These are phyloP conservation scores for Momotus momota DNA, from an alignment of 2,797 vertebrate genomes.

Conservation along the genomic window DNA sequence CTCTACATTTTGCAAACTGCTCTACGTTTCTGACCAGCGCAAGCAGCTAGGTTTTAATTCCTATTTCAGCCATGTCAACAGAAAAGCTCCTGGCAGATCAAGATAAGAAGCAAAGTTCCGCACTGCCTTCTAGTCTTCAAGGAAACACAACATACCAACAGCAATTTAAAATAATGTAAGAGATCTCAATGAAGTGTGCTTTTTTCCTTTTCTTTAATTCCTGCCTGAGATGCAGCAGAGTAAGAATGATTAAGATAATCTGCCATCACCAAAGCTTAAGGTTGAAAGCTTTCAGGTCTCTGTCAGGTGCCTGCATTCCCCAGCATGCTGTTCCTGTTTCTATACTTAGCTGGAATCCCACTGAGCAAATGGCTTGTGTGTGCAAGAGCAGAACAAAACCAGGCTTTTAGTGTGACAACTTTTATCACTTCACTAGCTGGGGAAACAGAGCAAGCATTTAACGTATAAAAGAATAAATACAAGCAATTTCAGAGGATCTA, in stretches of 20 bases:
- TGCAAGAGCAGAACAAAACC: conserved; percentile 48
- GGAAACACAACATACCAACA: neutral
- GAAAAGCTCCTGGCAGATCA: neutral
- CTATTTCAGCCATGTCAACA: neutral
- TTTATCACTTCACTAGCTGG: neutral
- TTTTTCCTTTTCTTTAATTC: neutral
- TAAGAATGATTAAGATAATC: neutral
- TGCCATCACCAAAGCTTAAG: conserved; percentile 10
- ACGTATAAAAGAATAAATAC: neutral
- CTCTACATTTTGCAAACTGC: neutral
- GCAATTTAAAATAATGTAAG: neutral
- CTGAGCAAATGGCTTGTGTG: conserved; percentile 53
- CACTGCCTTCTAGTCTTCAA: neutral
- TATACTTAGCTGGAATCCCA: conserved; percentile 67
- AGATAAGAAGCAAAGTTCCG: neutral
- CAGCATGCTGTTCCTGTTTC: conserved; percentile 65
- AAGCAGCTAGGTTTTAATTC: neutral
- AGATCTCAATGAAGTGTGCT: neutral
- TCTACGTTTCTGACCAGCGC: neutral
- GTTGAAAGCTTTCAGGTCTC: conserved; percentile 55
- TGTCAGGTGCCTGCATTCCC: conserved; percentile 41
- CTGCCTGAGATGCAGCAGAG: neutral
- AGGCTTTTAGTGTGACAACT: neutral
- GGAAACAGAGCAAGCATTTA: neutral
- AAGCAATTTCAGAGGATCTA: neutral